These are phyloP conservation scores for Bergia sp. DNA, from an alignment of 92 coral and sea anemone species.

Conservation along the genomic window DNA sequence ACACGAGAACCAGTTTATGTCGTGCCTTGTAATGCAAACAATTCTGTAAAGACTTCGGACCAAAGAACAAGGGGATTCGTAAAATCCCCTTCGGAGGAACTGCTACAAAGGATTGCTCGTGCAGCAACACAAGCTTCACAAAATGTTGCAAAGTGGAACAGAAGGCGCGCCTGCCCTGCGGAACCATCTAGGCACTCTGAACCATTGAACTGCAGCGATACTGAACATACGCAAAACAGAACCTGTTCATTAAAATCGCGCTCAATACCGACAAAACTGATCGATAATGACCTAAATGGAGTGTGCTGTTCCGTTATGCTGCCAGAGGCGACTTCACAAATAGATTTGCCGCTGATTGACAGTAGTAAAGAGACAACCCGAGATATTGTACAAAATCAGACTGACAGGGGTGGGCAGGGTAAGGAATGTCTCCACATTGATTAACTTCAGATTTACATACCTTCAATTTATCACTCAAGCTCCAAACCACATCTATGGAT, in stretches of 20 bases:
- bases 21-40: not conserved
- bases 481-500: not conserved
- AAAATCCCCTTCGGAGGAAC: conserved; percentile 4
- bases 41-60: too few species aligned
- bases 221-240: not conserved
- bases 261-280: not conserved
- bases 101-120: conserved; percentile 14
- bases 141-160: conserved; percentile 7
- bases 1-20: not conserved
- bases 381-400: not conserved
- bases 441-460: not conserved
- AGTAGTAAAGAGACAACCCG: not conserved
- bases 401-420: not conserved
- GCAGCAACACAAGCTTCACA: conserved; percentile 23
- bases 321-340: not conserved
- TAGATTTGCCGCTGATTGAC: not conserved
- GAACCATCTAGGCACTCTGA: not conserved
- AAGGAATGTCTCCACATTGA: not conserved
- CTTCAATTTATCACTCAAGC: not conserved
- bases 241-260: not conserved
- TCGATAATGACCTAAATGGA: not conserved
- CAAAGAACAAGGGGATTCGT: not conserved
- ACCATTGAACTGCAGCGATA: not conserved
- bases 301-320: not conserved
- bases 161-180: not conserved